These are phyloP conservation scores for Pardosa pseudoannulata DNA, from an alignment of 2,888 invertebrate species.

Conservation along the genomic window DNA sequence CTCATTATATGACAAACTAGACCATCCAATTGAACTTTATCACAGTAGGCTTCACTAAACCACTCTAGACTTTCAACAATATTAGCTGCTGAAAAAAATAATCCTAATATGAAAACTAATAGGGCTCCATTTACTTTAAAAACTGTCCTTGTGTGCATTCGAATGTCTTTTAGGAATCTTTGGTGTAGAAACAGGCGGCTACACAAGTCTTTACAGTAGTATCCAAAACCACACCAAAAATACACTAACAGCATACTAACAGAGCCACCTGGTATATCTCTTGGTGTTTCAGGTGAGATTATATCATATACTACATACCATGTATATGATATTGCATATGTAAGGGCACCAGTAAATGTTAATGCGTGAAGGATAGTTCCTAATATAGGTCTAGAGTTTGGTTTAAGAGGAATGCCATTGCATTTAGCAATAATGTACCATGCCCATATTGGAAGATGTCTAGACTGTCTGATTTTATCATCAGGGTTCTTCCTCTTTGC, in stretches of 20 bases:
- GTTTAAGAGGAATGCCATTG: slow-evolving; percentile 76
- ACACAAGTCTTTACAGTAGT: slow-evolving; percentile 78
- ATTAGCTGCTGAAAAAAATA: slow-evolving; percentile 75
- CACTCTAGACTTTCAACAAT: slow-evolving; percentile 72
- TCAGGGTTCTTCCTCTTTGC: slow-evolving; percentile 18
- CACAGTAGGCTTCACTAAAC: slow-evolving; percentile 75
- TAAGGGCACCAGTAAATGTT: slow-evolving; percentile 75
- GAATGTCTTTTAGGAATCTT: slow-evolving; percentile 77
- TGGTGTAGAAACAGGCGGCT: slow-evolving; percentile 77
- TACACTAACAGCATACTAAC: slow-evolving; percentile 77
- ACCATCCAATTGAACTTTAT: slow-evolving; percentile 74
- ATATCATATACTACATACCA: slow-evolving; percentile 77
- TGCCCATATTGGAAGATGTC: slow-evolving; percentile 76
- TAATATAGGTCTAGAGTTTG: slow-evolving; percentile 75
- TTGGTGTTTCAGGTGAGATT: slow-evolving; percentile 76
- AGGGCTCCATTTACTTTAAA: slow-evolving; percentile 78
- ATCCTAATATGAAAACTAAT: slow-evolving; percentile 76
- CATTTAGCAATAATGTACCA: slow-evolving; percentile 77
- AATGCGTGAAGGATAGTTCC: slow-evolving; percentile 76
- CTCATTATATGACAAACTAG: slow-evolving; percentile 76
- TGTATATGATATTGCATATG: slow-evolving; percentile 76
- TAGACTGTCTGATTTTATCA: slow-evolving; percentile 75
- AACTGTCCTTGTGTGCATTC: slow-evolving; percentile 78
- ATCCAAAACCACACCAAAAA: slow-evolving; percentile 78
- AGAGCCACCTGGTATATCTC: slow-evolving; percentile 77